A percentile compares a stretch with the other conserved stretches of the same genome.
Evolutionary conservation across 2,797 vertebrate species (phyloP).

Genomic region (Hoplostethus atlanticus): DNA sequence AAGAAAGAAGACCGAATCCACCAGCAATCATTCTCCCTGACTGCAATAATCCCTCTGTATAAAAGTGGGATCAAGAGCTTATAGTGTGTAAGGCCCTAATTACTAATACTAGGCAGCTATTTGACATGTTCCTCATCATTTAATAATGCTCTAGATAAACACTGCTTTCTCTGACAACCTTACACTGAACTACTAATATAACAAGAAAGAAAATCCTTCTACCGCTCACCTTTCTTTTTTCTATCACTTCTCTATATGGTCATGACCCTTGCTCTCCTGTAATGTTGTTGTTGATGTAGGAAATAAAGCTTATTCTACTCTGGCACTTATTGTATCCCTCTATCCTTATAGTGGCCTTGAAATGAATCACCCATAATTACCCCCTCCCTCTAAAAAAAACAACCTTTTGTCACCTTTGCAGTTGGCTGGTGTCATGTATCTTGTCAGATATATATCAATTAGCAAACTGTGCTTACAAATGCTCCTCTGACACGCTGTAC

Average conservation of each 20-base stretch:
- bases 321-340: too few relatives aligned
- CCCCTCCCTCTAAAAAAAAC: neutral
- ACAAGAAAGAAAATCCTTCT: neutral
- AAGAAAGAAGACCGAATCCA: constrained; percentile 74
- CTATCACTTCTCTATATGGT: too few relatives aligned
- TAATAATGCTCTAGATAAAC: constrained; percentile 40
- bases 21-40: constrained; percentile 18
- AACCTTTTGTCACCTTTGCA: constrained; percentile 52
- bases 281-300: too few relatives aligned
- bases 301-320: too few relatives aligned
- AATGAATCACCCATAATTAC: neutral
- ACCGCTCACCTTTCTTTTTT: neutral
- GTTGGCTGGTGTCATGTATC: constrained; percentile 48
- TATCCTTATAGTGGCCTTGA: neutral
- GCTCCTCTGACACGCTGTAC: constrained; percentile 73
- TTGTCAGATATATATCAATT: constrained; percentile 77
- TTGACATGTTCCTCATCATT: constrained; percentile 47
- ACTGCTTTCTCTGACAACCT: constrained; percentile 2
- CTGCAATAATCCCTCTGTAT: constrained; percentile 77
- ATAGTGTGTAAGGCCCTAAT: constrained; percentile 75
- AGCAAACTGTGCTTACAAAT: constrained; percentile 79
- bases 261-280: too few relatives aligned
- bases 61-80: constrained; percentile 79
- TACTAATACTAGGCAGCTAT: constrained; percentile 63
- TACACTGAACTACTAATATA: constrained; percentile 5